A percentile compares a stretch with the other conserved stretches of the same genome.
These are phyloP conservation scores for Phasianus colchicus DNA, from an alignment of 2,113 vertebrate genomes.

Conservation along the genomic window DNA sequence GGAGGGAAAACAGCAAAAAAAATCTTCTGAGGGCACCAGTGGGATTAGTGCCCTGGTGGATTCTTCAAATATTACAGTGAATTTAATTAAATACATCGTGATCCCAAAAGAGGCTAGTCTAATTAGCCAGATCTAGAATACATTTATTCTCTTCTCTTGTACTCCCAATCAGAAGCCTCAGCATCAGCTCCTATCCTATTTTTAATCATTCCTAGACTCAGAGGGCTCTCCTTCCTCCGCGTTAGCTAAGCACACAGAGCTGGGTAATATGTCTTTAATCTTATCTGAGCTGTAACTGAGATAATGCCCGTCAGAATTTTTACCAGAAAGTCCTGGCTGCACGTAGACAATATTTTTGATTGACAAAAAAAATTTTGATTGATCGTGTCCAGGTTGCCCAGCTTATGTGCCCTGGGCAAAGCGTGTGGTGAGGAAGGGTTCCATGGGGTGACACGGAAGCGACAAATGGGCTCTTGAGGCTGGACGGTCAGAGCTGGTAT, in stretches of 20 bases:
- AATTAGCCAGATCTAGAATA: conserved; percentile 83
- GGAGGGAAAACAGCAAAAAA: conserved; percentile 51
- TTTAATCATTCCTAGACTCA: conserved; percentile 69
- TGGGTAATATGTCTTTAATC: conserved; percentile 69
- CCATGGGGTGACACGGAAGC: not conserved
- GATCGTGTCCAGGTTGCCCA: not conserved
- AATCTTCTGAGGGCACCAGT: conserved; percentile 69
- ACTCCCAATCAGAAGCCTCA: conserved; percentile 75
- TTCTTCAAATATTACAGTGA: conserved; percentile 82
- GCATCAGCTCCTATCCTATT: conserved; percentile 60
- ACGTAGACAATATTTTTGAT: conserved; percentile 50
- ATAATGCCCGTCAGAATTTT: conserved; percentile 26
- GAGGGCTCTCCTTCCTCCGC: conserved; percentile 42
- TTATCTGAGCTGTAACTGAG: conserved; percentile 70
- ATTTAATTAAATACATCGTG: conserved; percentile 82
- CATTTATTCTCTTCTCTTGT: conserved; percentile 74
- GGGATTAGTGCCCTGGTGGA: conserved; percentile 78
- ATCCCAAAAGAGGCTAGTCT: conserved; percentile 81
- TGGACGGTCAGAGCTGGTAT: not conserved
- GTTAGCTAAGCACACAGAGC: conserved; percentile 35
- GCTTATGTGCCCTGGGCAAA: not conserved
- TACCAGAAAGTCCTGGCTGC: conserved; percentile 38
- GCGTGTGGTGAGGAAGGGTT: not conserved
- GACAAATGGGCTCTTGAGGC: not conserved
- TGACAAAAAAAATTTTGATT: not conserved